Evolutionary conservation across 2,888 invertebrate species (phyloP).

Genomic region (Tachina fera): DNA sequence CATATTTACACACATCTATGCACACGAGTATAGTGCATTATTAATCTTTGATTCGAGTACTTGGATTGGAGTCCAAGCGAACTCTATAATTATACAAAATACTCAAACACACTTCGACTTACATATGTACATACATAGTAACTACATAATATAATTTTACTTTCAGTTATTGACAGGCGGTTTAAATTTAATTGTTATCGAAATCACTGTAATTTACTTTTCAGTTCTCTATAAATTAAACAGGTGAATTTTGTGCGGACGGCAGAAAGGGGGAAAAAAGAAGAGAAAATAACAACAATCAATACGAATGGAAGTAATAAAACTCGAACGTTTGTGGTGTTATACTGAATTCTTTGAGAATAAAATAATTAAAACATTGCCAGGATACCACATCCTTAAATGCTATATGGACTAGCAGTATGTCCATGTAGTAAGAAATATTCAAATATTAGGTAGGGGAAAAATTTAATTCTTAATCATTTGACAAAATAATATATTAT

Average conservation of each 20-base stretch:
- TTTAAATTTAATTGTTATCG: constrained; percentile 69
- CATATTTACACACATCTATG: too few species aligned
- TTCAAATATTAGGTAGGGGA: constrained; percentile 8
- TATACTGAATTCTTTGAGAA: background rate
- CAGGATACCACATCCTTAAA: constrained; percentile 56
- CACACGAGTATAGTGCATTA: background rate
- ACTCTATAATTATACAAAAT: constrained; percentile 39
- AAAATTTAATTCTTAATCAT: background rate
- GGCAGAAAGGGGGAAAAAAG: background rate
- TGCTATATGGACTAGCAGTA: background rate
- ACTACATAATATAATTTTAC: constrained; percentile 18
- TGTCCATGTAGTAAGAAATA: background rate
- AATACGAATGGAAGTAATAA: background rate
- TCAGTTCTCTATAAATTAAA: constrained; percentile 49
- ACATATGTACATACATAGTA: background rate
- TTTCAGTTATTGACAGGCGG: constrained; percentile 67
- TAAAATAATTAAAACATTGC: constrained; percentile 64
- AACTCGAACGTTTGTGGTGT: background rate
- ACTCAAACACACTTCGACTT: background rate
- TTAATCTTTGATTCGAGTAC: background rate
- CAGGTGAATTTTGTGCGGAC: constrained; percentile 57
- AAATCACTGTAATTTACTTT: constrained; percentile 70
- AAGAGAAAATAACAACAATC: background rate
- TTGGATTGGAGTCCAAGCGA: background rate
- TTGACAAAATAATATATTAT: background rate